Evolutionary conservation across 2,888 invertebrate genomes (phyloP).

Genomic region (Limnephilus rhombicus): DNA sequence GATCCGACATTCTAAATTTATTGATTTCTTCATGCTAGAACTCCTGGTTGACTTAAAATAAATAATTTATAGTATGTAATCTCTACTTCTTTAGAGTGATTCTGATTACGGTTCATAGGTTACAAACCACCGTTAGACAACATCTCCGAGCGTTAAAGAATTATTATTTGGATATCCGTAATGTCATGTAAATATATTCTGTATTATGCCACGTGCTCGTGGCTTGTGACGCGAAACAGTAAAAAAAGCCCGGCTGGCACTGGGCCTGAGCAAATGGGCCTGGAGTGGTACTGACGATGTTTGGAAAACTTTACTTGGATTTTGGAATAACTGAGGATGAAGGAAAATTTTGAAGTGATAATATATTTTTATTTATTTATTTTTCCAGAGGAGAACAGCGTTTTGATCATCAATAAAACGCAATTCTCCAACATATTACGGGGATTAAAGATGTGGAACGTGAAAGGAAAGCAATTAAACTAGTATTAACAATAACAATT

Average conservation of each 20-base stretch:
- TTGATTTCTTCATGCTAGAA: no score
- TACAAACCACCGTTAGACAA: background rate
- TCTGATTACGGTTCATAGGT: background rate
- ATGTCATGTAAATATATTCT: constrained; percentile 15
- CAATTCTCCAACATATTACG: background rate
- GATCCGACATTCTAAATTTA: no score
- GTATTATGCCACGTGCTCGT: constrained; percentile 1
- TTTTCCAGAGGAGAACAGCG: no score
- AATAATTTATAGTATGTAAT: background rate
- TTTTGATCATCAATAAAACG: no score
- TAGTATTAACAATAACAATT: no score
- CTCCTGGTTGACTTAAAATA: no score
- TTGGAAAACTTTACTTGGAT: background rate
- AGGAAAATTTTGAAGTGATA: background rate
- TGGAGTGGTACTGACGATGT: background rate
- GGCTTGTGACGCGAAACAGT: background rate
- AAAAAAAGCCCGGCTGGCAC: background rate
- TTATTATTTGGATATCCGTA: background rate
- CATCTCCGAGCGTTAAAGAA: background rate
- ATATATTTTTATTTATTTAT: background rate
- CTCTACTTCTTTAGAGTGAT: background rate
- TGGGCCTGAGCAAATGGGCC: background rate
- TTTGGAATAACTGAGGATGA: background rate
- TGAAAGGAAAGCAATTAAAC: no score
- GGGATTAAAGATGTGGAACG: no score